These are phyloP conservation scores for Cephus spinipes DNA, from an alignment of 2,888 invertebrate genomes.

Conservation along the genomic window DNA sequence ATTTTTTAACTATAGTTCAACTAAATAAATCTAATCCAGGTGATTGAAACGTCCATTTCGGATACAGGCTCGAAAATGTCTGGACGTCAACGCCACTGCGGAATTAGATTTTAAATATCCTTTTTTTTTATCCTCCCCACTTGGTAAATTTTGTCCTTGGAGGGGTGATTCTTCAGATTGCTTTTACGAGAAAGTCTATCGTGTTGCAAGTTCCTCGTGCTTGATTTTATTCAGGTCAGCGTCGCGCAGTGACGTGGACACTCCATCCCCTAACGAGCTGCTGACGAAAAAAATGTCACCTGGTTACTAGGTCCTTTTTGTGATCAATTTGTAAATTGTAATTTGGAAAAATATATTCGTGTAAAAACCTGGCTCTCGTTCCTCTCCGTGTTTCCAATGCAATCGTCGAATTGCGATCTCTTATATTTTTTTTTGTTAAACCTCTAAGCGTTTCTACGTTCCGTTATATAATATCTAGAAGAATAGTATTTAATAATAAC, in stretches of 20 bases:
- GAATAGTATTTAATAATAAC: conserved; percentile 61
- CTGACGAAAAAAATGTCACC: not conserved
- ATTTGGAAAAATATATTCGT: not conserved
- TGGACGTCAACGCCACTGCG: too few relatives aligned
- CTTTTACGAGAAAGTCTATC: too few relatives aligned
- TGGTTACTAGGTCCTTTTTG: not conserved
- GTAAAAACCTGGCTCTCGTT: conserved; percentile 8
- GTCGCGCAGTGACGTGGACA: too few relatives aligned
- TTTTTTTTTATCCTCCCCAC: too few relatives aligned
- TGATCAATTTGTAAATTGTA: not conserved
- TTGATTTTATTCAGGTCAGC: too few relatives aligned
- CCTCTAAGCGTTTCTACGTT: conserved; percentile 36
- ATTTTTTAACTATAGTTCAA: not conserved
- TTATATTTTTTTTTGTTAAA: conserved; percentile 9
- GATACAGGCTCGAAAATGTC: not conserved
- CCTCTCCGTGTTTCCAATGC: conserved; percentile 3
- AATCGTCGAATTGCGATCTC: not conserved
- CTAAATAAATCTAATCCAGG: not conserved
- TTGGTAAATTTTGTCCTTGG: too few relatives aligned
- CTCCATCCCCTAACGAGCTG: too few relatives aligned
- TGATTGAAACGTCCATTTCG: not conserved
- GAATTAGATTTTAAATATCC: too few relatives aligned
- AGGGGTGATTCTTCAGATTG: too few relatives aligned
- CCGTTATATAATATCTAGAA: conserved; percentile 53
- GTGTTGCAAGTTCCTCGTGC: too few relatives aligned